These are phyloP conservation scores for Nothobranchius furzeri DNA, from an alignment of 2,113 vertebrate genomes.

Conservation along the genomic window DNA sequence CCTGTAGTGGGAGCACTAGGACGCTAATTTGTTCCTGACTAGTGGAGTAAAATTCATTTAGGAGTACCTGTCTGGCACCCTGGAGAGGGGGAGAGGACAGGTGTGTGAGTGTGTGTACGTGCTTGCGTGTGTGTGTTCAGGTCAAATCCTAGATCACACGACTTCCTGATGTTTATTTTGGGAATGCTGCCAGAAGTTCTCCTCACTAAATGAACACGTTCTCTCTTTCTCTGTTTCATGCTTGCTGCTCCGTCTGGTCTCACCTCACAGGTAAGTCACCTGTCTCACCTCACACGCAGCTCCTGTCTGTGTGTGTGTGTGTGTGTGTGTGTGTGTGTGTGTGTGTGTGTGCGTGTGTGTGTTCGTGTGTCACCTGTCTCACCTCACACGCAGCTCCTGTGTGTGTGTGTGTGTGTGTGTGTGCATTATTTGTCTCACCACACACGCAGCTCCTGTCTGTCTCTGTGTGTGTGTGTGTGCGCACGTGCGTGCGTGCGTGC, in stretches of 20 bases:
- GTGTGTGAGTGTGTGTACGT: slow-evolving; percentile 18
- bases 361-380: too few species aligned
- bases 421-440: too few species aligned
- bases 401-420: too few species aligned
- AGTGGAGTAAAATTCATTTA: slow-evolving; percentile 70
- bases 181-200: slow-evolving; percentile 6
- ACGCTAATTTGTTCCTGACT: slow-evolving; percentile 74
- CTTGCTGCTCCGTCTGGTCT: slow-evolving; percentile 33
- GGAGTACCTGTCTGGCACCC: slow-evolving; percentile 36
- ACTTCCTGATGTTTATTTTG: slow-evolving; percentile 13
- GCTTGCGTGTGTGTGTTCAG: neutral
- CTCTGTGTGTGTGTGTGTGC: too few species aligned
- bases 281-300: neutral
- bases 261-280: slow-evolving; percentile 63
- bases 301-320: neutral
- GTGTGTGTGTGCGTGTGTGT: too few species aligned
- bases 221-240: slow-evolving; percentile 47
- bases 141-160: slow-evolving; percentile 37
- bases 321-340: too few species aligned
- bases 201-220: slow-evolving; percentile 36
- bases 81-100: slow-evolving; percentile 23
- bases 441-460: too few species aligned
- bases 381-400: too few species aligned
- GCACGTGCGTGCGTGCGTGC: too few species aligned
- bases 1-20: slow-evolving; percentile 44